phyloP scores from a whole-genome alignment of 2,113 vertebrate species.

The Trachemys scripta region DNA sequence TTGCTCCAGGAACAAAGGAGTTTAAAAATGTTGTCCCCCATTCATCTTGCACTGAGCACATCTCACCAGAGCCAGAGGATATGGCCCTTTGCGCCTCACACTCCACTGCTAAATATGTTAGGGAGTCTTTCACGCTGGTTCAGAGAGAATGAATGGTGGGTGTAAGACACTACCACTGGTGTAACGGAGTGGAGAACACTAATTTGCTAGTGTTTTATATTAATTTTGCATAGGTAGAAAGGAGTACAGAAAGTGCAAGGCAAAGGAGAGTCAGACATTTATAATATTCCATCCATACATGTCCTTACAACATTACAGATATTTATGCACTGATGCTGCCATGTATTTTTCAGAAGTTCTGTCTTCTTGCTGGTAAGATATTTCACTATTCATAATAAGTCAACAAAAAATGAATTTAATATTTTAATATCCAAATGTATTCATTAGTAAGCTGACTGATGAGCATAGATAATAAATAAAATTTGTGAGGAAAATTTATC shows the following conservation, averaged over 20 bases:
- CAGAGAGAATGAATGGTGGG: not conserved
- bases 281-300: not conserved
- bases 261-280: not conserved
- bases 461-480: not conserved
- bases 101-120: not conserved
- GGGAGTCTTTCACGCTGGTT: not conserved
- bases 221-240: not conserved
- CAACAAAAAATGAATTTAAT: not conserved
- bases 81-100: not conserved
- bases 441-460: not conserved
- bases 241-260: not conserved
- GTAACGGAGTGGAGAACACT: not conserved
- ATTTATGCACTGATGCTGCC: not conserved
- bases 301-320: not conserved
- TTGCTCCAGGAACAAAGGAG: not conserved
- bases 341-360: not conserved
- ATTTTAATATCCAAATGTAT: not conserved
- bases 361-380: not conserved
- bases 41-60: not conserved
- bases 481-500: not conserved
- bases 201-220: not conserved
- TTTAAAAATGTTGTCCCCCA: not conserved
- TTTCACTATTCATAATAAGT: not conserved
- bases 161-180: not conserved
- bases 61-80: not conserved